Percentiles rank a stretch among this genome's conserved stretches.
These are phyloP conservation scores for Perca flavescens DNA, from an alignment of 2,113 vertebrate genomes.

Conservation along the genomic window DNA sequence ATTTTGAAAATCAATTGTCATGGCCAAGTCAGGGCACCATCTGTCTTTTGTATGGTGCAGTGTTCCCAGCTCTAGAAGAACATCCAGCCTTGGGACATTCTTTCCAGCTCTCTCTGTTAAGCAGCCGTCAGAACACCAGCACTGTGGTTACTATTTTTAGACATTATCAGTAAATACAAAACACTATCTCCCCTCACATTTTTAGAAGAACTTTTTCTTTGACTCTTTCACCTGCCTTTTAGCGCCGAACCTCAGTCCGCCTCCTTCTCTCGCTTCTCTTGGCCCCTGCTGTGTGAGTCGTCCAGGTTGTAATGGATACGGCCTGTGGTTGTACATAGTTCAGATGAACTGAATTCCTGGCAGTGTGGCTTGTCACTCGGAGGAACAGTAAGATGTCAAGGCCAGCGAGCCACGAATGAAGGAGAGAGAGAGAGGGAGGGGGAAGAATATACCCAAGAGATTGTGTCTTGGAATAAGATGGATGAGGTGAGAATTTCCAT, in stretches of 20 bases:
- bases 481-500: conserved; percentile 72
- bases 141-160: conserved; percentile 27
- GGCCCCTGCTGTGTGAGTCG: conserved; percentile 16
- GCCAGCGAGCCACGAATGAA: conserved; percentile 44
- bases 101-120: not conserved
- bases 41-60: not conserved
- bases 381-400: conserved; percentile 69
- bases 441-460: conserved; percentile 27
- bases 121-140: not conserved
- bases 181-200: conserved; percentile 32
- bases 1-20: conserved; percentile 7
- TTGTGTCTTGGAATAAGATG: conserved; percentile 62
- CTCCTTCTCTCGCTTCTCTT: conserved; percentile 37
- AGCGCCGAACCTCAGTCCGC: conserved; percentile 26
- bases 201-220: conserved; percentile 13
- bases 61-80: not conserved
- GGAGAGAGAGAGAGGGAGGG: conserved; percentile 8
- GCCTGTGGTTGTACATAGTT: conserved; percentile 65
- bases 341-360: conserved; percentile 75
- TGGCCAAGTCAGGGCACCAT: not conserved
- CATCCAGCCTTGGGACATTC: not conserved
- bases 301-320: conserved; percentile 72
- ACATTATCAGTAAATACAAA: conserved; percentile 21
- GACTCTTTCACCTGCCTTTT: conserved; percentile 1
- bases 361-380: conserved; percentile 52